A percentile compares a stretch with the other conserved stretches of the same genome.
Evolutionary conservation across 2,113 vertebrate species (phyloP).

Genomic region (Daubentonia madagascariensis): DNA sequence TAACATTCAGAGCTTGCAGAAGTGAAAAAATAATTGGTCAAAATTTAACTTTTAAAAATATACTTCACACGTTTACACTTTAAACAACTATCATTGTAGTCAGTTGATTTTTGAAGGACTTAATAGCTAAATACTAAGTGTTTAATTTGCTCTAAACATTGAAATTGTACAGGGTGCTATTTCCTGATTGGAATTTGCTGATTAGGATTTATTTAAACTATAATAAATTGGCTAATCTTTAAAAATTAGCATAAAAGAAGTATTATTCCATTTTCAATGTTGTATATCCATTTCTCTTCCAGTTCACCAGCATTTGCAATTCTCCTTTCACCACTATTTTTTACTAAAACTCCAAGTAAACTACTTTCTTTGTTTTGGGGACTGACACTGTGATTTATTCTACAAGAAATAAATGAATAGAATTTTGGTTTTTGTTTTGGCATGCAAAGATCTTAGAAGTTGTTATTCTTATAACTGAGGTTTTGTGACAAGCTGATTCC

Average conservation of each 20-base stretch:
- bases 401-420: background rate
- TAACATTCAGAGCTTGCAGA: background rate
- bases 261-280: background rate
- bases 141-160: background rate
- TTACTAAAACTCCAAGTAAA: background rate
- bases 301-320: background rate
- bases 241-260: background rate
- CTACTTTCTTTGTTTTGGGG: background rate
- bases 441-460: background rate
- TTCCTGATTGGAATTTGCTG: background rate
- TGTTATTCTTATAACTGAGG: background rate
- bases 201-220: background rate
- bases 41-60: background rate
- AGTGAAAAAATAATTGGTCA: background rate
- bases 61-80: background rate
- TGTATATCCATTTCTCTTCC: background rate
- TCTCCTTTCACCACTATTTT: background rate
- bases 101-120: background rate
- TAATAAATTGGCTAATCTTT: background rate
- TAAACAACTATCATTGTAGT: background rate
- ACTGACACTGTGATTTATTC: background rate
- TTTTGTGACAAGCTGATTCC: background rate
- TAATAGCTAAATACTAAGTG: background rate
- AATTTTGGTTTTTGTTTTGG: background rate
- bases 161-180: background rate